Evolutionary conservation across 1,140 invertebrate species (phyloP), one percentile per base, ranked within the genome.

Genomic region (Drosophila tropicalis): DNA sequence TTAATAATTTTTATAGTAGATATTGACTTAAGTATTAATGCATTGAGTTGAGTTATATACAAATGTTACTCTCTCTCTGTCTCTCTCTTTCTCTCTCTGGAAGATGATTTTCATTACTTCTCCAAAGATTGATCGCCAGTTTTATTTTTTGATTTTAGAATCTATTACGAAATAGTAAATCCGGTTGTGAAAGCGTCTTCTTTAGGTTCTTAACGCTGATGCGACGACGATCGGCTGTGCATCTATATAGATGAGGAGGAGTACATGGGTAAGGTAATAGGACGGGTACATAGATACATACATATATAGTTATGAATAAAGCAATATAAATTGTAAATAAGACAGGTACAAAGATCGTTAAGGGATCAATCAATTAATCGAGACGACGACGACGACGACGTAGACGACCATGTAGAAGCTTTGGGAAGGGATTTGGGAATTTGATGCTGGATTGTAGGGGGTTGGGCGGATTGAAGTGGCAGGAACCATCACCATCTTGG

Each of bases 111-210:
- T 19, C 3, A 0, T 39, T 0, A 17, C 4, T 44, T 15, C 7
- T 44, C 41, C 41, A 44, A 15, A 39, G 12, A 39, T 39, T 13
- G 15, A 7, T 17, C 15, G 6, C 0, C 17, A 29, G 5, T 29
- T 5, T 29, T 5, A 29, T 29, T 29, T 29, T 29, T 29, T 51
- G 5, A 29, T 29, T 10, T 90, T 67, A 91, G 64, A 91, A 91
- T 39, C 90, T 32, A 47, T 91, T 91, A 60, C 82, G 84, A 34
- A 91, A 91, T 67, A 91, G 72, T 74, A 91, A 70, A 69, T 91
- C 90, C 70, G 90, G 90, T 67, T 91, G 90, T 32, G 90, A 91
- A 5, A 91, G 77, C 25, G 90, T 90, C 82, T 91, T 91, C 79
- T 90, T 87, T 62, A 91, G 64, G 6, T 87, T 82, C 15, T 83